Conservation (phyloP, 2,797 vertebrate species). For the Tragopan temminckii region DNA sequence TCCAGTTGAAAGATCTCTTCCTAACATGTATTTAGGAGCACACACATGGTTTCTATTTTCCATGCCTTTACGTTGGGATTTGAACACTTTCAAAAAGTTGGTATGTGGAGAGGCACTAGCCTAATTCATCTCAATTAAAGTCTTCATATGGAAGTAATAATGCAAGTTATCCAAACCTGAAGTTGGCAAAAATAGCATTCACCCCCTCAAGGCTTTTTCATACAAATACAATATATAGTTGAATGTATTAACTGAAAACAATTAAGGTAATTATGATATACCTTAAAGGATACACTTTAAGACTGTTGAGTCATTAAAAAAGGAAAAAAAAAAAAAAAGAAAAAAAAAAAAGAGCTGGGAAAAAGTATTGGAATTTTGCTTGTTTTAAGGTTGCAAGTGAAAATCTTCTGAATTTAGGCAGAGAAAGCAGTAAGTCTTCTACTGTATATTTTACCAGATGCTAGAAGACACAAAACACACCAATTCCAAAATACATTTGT, state of each 20-base stretch:
- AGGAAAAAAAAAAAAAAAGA: neutral
- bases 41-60: slow-evolving; percentile 22
- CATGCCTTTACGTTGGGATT: neutral
- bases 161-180: neutral
- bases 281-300: neutral
- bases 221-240: neutral
- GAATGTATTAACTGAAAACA: neutral
- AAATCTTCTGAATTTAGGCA: neutral
- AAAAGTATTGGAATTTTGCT: neutral
- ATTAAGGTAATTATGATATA: neutral
- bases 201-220: neutral
- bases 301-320: neutral
- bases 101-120: neutral
- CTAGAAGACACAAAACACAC: neutral
- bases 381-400: neutral
- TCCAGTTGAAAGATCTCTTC: slow-evolving; percentile 4
- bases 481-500: neutral
- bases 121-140: slow-evolving; percentile 35
- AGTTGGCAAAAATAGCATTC: neutral
- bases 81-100: neutral
- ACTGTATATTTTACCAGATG: neutral
- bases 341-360: neutral
- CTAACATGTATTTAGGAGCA: neutral
- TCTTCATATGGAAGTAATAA: slow-evolving; percentile 49
- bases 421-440: neutral